A percentile compares a stretch with the other conserved stretches of the same genome.
These are phyloP conservation scores for Etheostoma spectabile DNA, from an alignment of 2,113 vertebrate genomes.

Conservation along the genomic window DNA sequence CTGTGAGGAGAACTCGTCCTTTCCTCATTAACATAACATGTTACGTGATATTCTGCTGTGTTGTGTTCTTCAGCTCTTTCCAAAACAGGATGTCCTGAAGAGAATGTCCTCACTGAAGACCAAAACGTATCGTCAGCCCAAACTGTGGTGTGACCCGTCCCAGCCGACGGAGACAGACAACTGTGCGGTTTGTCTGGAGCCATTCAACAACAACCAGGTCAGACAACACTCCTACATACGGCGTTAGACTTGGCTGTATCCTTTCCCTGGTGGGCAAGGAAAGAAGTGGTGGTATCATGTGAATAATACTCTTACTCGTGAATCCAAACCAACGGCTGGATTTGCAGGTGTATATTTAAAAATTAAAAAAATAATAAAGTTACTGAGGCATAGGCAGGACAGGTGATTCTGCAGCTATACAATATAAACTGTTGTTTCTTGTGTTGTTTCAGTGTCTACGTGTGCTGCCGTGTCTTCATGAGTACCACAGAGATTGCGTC, in stretches of 20 bases:
- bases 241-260: not conserved
- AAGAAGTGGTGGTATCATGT: not conserved
- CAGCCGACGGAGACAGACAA: constrained; percentile 83
- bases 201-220: constrained; percentile 94
- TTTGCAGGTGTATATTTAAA: not conserved
- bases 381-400: not conserved
- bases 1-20: not conserved
- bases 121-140: constrained; percentile 86
- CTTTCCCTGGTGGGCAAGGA: not conserved
- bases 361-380: not conserved
- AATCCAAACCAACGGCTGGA: too few species aligned
- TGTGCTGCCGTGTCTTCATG: constrained; percentile 93
- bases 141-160: constrained; percentile 64
- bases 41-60: not conserved
- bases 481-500: constrained; percentile 95
- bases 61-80: constrained; percentile 78
- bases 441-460: constrained; percentile 87
- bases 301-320: not conserved
- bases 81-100: constrained; percentile 88
- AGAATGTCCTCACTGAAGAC: constrained; percentile 87
- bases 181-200: constrained; percentile 93
- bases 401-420: not conserved
- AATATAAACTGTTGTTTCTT: not conserved
- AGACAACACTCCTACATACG: not conserved
- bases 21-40: not conserved